Conservation (phyloP, 2,113 vertebrate species). For the Mus spicilegus region DNA sequence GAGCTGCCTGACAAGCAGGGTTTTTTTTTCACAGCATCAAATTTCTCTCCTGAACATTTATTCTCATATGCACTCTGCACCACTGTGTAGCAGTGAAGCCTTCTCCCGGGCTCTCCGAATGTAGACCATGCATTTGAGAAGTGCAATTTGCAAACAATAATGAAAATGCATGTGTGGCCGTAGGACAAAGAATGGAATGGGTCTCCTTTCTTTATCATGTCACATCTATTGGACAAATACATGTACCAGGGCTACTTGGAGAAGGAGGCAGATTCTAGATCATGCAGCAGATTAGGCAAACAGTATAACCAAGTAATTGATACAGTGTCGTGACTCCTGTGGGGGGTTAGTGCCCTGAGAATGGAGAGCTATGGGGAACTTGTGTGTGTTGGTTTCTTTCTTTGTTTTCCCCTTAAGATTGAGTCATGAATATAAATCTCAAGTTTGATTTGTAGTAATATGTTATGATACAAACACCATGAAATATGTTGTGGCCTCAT, state of each 20-base stretch:
- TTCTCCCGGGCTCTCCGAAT: conserved; percentile 10
- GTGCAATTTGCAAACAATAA: conserved; percentile 64
- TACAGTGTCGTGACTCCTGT: neutral
- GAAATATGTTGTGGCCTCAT: neutral
- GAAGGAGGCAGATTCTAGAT: neutral
- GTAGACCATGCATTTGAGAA: conserved; percentile 13
- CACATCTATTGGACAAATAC: neutral
- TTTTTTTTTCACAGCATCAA: neutral
- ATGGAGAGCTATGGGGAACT: neutral
- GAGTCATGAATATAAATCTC: neutral
- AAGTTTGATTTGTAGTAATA: neutral
- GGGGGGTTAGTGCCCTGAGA: neutral
- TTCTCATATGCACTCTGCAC: neutral
- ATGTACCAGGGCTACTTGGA: neutral
- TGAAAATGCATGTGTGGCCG: conserved; percentile 15
- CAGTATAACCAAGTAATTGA: conserved; percentile 33
- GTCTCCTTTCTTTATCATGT: conserved; percentile 9
- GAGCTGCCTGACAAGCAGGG: neutral
- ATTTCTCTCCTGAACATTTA: neutral
- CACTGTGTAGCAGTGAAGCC: neutral
- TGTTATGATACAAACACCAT: neutral
- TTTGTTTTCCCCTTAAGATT: neutral
- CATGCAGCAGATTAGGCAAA: neutral
- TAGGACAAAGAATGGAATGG: conserved; percentile 25
- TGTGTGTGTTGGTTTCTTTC: neutral